A percentile compares a stretch with the other conserved stretches of the same genome.
phyloP scores from a whole-genome alignment of 2,888 invertebrate species.

The Himalopsyche anomala region DNA sequence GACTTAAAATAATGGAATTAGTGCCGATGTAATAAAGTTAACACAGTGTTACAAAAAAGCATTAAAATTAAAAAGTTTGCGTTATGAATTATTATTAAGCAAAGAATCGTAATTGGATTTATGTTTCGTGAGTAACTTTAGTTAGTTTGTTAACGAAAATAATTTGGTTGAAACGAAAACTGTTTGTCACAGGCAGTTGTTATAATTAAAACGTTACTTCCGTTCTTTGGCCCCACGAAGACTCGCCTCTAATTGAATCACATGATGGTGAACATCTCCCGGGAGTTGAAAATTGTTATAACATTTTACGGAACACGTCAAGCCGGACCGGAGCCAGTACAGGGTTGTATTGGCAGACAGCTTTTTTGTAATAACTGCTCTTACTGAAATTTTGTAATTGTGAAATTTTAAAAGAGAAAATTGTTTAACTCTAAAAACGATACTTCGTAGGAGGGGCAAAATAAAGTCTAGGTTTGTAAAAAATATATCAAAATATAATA shows the following conservation, averaged over 20 bases:
- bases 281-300: constrained; percentile 56
- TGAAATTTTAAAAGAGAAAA: no score
- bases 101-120: constrained; percentile 11
- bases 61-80: background rate
- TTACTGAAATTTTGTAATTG: no score
- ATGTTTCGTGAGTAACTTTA: background rate
- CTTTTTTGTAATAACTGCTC: no score
- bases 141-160: constrained; percentile 49
- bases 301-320: constrained; percentile 50
- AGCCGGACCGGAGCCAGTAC: constrained; percentile 6
- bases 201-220: constrained; percentile 57
- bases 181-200: constrained; percentile 57
- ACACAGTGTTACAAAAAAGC: background rate
- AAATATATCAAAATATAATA: no score
- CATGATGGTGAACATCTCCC: constrained; percentile 26
- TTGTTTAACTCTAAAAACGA: no score
- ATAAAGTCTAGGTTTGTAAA: no score
- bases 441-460: no score
- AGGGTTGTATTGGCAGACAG: background rate
- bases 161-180: constrained; percentile 53
- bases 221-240: constrained; percentile 46
- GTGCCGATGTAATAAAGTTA: background rate
- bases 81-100: background rate
- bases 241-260: constrained; percentile 60
- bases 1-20: no score